phyloP scores from a whole-genome alignment of 2,888 invertebrate species.

The Drosophila mimetica region DNA sequence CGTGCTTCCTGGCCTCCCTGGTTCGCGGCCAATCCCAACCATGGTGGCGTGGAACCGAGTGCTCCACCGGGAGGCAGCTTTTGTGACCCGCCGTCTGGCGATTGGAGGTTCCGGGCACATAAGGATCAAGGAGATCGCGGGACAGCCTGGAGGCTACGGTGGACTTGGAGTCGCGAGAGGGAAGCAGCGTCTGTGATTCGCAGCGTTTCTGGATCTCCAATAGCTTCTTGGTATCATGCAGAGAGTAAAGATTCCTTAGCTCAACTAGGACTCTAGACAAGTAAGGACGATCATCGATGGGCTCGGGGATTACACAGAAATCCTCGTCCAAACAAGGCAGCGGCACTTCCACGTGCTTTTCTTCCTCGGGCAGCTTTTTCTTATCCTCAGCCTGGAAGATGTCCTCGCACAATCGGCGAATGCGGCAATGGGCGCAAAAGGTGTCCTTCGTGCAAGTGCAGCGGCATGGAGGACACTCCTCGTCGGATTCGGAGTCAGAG shows the following conservation, averaged over 20 bases:
- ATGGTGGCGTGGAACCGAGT: constrained; percentile 87
- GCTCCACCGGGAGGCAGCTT: constrained; percentile 85
- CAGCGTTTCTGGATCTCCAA: background rate
- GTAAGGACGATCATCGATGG: constrained; percentile 70
- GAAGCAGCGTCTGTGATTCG: background rate
- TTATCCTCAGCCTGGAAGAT: constrained; percentile 25
- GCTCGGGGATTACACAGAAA: constrained; percentile 59
- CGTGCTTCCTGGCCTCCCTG: constrained; percentile 62
- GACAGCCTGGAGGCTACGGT: background rate
- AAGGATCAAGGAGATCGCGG: background rate
- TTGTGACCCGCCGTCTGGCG: constrained; percentile 86
- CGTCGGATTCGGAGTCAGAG: constrained; percentile 5
- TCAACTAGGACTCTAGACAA: constrained; percentile 76
- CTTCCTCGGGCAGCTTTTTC: too few species aligned
- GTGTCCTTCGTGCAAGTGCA: constrained; percentile 72
- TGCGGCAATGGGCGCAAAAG: constrained; percentile 76
- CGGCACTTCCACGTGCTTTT: background rate
- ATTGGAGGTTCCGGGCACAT: background rate
- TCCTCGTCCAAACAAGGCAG: constrained; percentile 42
- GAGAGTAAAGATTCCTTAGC: constrained; percentile 72
- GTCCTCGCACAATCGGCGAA: constrained; percentile 72
- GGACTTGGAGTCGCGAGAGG: background rate
- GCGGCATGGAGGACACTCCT: constrained; percentile 34
- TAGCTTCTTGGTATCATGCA: constrained; percentile 54
- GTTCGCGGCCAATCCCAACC: constrained; percentile 88